These are phyloP conservation scores for Miltochrista miniata DNA, from an alignment of 2,888 invertebrate species.

Conservation along the genomic window DNA sequence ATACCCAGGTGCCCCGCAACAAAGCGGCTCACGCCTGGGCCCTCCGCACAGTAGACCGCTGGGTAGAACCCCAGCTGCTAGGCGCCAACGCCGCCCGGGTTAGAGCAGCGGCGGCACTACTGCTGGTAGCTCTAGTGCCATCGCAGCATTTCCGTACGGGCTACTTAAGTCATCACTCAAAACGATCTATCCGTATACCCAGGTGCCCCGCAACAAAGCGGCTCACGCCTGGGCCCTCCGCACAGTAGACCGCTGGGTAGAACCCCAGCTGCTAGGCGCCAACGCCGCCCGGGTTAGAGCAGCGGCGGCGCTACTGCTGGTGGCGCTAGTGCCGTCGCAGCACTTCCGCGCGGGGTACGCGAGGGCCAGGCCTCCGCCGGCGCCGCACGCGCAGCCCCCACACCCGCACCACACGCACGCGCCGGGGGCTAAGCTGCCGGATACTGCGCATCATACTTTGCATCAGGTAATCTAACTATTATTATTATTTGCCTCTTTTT, in stretches of 20 bases:
- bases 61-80: too few relatives aligned
- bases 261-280: conserved; percentile 93
- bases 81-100: too few relatives aligned
- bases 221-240: conserved; percentile 96
- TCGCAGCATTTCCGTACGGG: too few relatives aligned
- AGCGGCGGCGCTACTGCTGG: conserved; percentile 94
- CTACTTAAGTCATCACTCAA: too few relatives aligned
- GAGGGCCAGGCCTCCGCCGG: conserved; percentile 80
- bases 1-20: too few relatives aligned
- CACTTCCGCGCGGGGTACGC: conserved; percentile 95
- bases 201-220: conserved; percentile 92
- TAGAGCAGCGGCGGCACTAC: too few relatives aligned
- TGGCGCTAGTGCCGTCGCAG: conserved; percentile 95
- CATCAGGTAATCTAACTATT: conserved; percentile 66
- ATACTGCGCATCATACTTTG: conserved; percentile 81
- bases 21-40: too few relatives aligned
- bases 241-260: conserved; percentile 96
- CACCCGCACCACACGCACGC: conserved; percentile 67
- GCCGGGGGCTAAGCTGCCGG: conserved; percentile 66
- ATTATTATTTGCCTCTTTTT: too few relatives aligned
- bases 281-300: conserved; percentile 92
- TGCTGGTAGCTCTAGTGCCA: too few relatives aligned
- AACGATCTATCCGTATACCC: conserved; percentile 5
- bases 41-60: too few relatives aligned
- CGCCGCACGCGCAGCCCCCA: conserved; percentile 78